Evolutionary conservation across 2,113 vertebrate species (phyloP), one percentile per base, ranked within the genome.

Genomic region (Sphaerodactylus townsendi): DNA sequence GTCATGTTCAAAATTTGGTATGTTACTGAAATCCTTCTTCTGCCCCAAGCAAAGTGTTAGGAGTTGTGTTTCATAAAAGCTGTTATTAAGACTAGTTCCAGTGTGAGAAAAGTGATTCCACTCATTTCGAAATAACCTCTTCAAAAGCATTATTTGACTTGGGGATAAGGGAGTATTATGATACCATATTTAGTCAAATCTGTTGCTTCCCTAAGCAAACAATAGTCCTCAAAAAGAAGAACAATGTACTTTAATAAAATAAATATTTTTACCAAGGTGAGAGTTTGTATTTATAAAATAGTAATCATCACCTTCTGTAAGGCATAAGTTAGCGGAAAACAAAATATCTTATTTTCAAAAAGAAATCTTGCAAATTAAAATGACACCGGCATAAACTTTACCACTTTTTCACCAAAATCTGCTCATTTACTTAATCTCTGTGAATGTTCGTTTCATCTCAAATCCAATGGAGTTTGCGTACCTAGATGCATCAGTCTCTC

Each of bases 401-500:
- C 48, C 68, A 53, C 15, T 5, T 59, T 41, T 69, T 1, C 74
- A 44, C 85, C 71, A 84, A 25, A 9, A 37, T 77, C 76, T 75
- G 82, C 39, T 30, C 23, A 10, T n/a, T 59, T 9, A 46, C 17
- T 35, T 25, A 13, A 82, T 50, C n/a, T 17, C 71, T 64, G 33
- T 68, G 83, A 46, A 64, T n/a, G 39, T 46, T 72, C 83, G 59
- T 81, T 35, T 59, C 35, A 79, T 85, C 77, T 81, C n/a, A 62
- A 70, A 33, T 68, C 77, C 30, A 3, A 82, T 19, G 3, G 84
- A 77, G 23, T 50, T 50, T 56, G 41, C 81, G 88, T 91, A 87
- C 19, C 66, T 89, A 62, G 75, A 91, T 86, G 71, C 91, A 87
- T 90, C 88, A 84, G 88, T 86, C 81, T 83, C 65, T n/a, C 90